These are phyloP conservation scores for Embidobia sp. DNA, from an alignment of 2,888 invertebrate species.

Conservation along the genomic window DNA sequence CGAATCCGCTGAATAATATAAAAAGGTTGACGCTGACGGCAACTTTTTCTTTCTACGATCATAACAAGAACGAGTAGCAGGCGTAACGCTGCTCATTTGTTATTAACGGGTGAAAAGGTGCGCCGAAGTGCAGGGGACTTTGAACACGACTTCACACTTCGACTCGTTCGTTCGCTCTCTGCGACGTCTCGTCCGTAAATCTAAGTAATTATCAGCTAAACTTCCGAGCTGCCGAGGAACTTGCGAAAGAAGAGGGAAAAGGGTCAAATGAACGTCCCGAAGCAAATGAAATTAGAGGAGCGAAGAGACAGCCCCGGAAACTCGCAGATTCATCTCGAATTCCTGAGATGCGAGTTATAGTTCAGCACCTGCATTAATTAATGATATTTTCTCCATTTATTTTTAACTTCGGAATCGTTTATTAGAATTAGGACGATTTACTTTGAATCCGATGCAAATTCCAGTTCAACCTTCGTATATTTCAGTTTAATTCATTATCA, in stretches of 20 bases:
- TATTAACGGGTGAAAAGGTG: constrained; percentile 77
- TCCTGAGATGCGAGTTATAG: constrained; percentile 53
- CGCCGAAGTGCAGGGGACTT: constrained; percentile 77
- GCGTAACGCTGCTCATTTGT: constrained; percentile 78
- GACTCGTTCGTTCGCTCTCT: constrained; percentile 72
- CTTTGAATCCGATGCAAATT: constrained; percentile 8
- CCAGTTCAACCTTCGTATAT: no score
- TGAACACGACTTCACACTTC: constrained; percentile 82
- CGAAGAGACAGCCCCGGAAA: constrained; percentile 32
- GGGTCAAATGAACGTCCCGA: constrained; percentile 62
- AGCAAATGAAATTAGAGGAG: constrained; percentile 61
- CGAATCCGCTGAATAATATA: constrained; percentile 78
- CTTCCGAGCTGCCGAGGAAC: constrained; percentile 70
- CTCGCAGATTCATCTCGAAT: constrained; percentile 51
- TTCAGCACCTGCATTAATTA: constrained; percentile 61
- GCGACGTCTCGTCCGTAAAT: constrained; percentile 74
- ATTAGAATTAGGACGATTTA: constrained; percentile 41
- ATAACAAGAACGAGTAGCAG: constrained; percentile 78
- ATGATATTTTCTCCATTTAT: constrained; percentile 55
- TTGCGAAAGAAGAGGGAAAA: constrained; percentile 61
- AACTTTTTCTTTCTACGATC: constrained; percentile 76
- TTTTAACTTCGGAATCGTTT: constrained; percentile 37
- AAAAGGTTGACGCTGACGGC: constrained; percentile 77
- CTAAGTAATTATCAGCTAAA: constrained; percentile 80
- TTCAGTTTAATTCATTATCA: no score